phyloP scores from a whole-genome alignment of 2,113 vertebrate genomes.

The Brachionichthys hirsutus region DNA sequence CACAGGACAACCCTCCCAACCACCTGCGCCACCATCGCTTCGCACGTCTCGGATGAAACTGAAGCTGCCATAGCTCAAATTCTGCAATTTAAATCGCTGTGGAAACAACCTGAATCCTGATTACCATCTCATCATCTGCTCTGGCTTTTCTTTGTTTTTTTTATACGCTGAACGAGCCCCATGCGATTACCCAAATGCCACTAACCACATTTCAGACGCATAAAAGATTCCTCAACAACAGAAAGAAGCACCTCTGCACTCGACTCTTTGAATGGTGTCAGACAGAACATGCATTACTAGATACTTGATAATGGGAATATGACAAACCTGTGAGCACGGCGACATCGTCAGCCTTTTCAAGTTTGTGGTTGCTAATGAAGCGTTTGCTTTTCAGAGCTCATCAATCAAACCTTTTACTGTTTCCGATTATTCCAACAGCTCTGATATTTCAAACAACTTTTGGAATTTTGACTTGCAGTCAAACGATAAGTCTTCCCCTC shows the following conservation, averaged over 20 bases:
- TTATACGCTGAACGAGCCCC: conserved; percentile 45
- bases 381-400: not conserved
- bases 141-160: conserved; percentile 11
- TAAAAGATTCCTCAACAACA: conserved; percentile 10
- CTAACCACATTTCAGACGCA: conserved; percentile 17
- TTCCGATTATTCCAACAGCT: conserved; percentile 15
- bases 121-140: conserved; percentile 12
- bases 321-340: conserved; percentile 2
- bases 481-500: too few relatives aligned
- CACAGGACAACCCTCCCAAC: too few relatives aligned
- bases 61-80: not conserved
- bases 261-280: conserved; percentile 16
- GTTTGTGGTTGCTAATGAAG: conserved; percentile 11
- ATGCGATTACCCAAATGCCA: conserved; percentile 34
- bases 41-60: not conserved
- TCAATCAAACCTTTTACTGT: not conserved
- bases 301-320: conserved; percentile 15
- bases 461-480: too few relatives aligned
- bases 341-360: conserved; percentile 1
- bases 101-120: conserved; percentile 15
- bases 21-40: too few relatives aligned
- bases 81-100: conserved; percentile 7
- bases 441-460: conserved; percentile 7
- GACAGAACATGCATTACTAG: conserved; percentile 21
- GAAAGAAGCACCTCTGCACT: conserved; percentile 27